phyloP scores from a whole-genome alignment of 1,140 invertebrate genomes.

The Manduca sexta region DNA sequence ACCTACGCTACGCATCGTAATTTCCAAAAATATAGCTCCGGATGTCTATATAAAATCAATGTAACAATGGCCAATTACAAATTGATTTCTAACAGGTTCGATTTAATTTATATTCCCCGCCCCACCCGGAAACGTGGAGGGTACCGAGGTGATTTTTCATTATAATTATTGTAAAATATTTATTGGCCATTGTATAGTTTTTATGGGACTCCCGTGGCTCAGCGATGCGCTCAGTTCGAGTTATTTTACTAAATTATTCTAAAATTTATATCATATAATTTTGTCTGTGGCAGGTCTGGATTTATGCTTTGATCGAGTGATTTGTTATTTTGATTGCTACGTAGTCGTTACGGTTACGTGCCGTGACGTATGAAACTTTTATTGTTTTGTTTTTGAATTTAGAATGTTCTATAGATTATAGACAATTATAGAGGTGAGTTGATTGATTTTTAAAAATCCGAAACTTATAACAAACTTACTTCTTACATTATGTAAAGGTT shows the following conservation, averaged over 20 bases:
- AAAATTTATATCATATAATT: constrained; percentile 27
- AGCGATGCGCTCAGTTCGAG: background rate
- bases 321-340: background rate
- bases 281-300: constrained; percentile 14
- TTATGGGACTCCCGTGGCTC: constrained; percentile 21
- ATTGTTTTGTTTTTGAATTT: too few species aligned
- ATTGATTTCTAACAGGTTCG: constrained; percentile 23
- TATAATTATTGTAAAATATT: constrained; percentile 63
- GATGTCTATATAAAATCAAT: background rate
- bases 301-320: constrained; percentile 9
- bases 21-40: background rate
- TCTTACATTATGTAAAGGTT: too few species aligned
- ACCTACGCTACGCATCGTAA: background rate
- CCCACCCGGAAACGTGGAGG: constrained; percentile 40
- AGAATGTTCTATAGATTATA: too few species aligned
- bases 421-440: too few species aligned
- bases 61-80: constrained; percentile 28
- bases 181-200: constrained; percentile 49
- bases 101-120: constrained; percentile 41
- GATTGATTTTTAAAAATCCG: too few species aligned
- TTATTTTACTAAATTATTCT: constrained; percentile 19
- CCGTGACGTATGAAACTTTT: too few species aligned
- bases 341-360: background rate
- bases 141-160: constrained; percentile 42
- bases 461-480: too few species aligned